Base-by-base conservation (phyloP, 2,797 vertebrate species). In the Champsocephalus esox region DNA sequence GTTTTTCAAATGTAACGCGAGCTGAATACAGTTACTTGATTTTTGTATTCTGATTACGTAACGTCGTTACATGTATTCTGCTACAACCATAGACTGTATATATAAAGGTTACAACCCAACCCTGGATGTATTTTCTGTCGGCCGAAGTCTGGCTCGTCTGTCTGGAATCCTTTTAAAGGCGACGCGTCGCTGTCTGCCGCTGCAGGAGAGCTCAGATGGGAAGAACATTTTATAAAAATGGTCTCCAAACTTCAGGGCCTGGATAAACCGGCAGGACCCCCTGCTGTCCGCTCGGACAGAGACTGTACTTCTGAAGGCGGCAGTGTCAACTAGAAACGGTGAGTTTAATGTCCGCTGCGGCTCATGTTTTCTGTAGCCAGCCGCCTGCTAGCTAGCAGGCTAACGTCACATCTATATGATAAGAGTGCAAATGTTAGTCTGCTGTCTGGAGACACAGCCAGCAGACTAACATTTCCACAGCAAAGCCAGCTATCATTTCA, bases 81-180 rank as follows among this genome's bases (percentile, higher is more conserved):
- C 2, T 21, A 21, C 21, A 21, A 21, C 21, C 21, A 19, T 19
- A 19, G 19, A 19, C 19, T 19, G 19, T 19, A 19, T 19, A 19
- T 19, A 19, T 19, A 19, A 19, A 19, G 19, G 19, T 21, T 21
- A 21, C 21, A 21, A 21, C 21, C 21, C 21, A 21, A 21, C 21
- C 21, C 21, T 66, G 51, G 3, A 12, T 62, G 50, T 68, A 17
- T 87, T 93, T 94, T 90, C 16, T 65, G 92, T 95, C 92, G 94
- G 94, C 93, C 12, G 3, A 92, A 89, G 89, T 91, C 91, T 91
- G 87, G 73, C 87, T 85, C 75, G 77, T 85, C 84, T 92, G 93
- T 94, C 93, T 94, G 93, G 88, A 68, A 69, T 64, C 67, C 59
- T 43, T 60, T 93, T 95, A 95, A 95, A 95, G 93, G 93, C 50